Conservation (phyloP, 2,888 invertebrate genomes). For the Apeira syringaria region DNA sequence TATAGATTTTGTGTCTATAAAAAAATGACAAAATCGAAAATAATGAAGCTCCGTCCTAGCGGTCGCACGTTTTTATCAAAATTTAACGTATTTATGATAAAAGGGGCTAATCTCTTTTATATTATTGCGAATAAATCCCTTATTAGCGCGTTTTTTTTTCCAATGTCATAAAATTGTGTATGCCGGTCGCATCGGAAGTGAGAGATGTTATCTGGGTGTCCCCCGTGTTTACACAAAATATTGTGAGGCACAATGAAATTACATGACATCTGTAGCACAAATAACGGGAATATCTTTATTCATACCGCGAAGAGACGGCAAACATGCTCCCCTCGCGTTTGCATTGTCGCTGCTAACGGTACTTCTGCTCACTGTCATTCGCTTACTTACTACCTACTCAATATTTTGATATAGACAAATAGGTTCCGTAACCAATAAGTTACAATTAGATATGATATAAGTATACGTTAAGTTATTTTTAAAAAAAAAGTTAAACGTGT, state of each 20-base stretch:
- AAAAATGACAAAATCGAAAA: too few relatives aligned
- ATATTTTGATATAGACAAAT: slow-evolving; percentile 25
- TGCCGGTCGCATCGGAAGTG: slow-evolving; percentile 62
- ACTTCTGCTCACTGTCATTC: slow-evolving; percentile 73
- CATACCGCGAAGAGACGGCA: slow-evolving; percentile 69
- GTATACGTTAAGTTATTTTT: too few relatives aligned
- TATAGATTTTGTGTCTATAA: too few relatives aligned
- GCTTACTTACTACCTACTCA: slow-evolving; percentile 32
- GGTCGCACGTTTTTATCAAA: slow-evolving; percentile 36
- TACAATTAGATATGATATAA: too few relatives aligned
- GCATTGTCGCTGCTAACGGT: slow-evolving; percentile 65
- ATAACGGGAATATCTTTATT: slow-evolving; percentile 83
- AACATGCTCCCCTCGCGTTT: slow-evolving; percentile 71
- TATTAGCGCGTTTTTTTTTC: slow-evolving; percentile 61
- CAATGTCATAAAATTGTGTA: slow-evolving; percentile 62
- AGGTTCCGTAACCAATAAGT: background rate
- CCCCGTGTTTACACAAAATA: slow-evolving; percentile 82
- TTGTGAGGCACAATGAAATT: slow-evolving; percentile 82
- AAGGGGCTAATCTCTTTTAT: slow-evolving; percentile 68
- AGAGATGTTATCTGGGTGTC: slow-evolving; percentile 76
- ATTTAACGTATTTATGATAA: slow-evolving; percentile 55
- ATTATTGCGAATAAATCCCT: slow-evolving; percentile 69
- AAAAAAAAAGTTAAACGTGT: too few relatives aligned
- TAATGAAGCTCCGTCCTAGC: too few relatives aligned
- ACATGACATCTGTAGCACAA: slow-evolving; percentile 84